Evolutionary conservation across 2,113 vertebrate species (phyloP), one percentile per base, ranked within the genome.

Genomic region (Dicentrarchus labrax): DNA sequence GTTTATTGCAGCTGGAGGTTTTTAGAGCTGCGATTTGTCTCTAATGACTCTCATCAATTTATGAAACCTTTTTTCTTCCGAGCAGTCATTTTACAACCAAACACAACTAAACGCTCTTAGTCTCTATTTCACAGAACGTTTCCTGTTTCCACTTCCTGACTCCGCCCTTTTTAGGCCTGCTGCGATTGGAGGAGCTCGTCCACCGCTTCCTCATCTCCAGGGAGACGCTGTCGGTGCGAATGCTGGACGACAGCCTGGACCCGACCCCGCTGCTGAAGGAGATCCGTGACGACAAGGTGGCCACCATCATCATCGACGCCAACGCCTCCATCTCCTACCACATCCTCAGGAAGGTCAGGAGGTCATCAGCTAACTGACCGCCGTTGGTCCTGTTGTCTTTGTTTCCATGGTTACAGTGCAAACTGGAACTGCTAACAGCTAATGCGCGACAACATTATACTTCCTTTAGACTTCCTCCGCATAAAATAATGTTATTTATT

Each of bases 261-360:
- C 97, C 97, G 22, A 98, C 97, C 0, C 96, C 97, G 0, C 83
- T 97, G 70, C 94, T 98, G 80, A 98, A 98, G 92, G 97, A 98
- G 95, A 98, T 98, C 82, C 95, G 97, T 0, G 97, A 98, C 0
- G 97, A 98, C 91, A 98, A 97, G 85, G 95, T 98, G 86, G 96
- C 96, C 51, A 97, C 96, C 68, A 97, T 98, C 93, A 97, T 98
- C 92, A 96, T 98, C 0, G 97, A 98, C 0, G 97, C 97, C 89
- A 97, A 97, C 0, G 96, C 97, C 39, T 96, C 97, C 65, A 91
- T 96, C 79, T 97, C 97, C 56, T 96, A 96, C 86, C 95, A 96
- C 87, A 96, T 98, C 85, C 96, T 98, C 61, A 94, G 94, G 77
- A 97, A 97, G 97, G 97, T 96, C 72, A 66, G 75, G 7, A 5